These are phyloP conservation scores for Pteruthius melanotis DNA, from an alignment of 2,113 vertebrate genomes.

Conservation along the genomic window DNA sequence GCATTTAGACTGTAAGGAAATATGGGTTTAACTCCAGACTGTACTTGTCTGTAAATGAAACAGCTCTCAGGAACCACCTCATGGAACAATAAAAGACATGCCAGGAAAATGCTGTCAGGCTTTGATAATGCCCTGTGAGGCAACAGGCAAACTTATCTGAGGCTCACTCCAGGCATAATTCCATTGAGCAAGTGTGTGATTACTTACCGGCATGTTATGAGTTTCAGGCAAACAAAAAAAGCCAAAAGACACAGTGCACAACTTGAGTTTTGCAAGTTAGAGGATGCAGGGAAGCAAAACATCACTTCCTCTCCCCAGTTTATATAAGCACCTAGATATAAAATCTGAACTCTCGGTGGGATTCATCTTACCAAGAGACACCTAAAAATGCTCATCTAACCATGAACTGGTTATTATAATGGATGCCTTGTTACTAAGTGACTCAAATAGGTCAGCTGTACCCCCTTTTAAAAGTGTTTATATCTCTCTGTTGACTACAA, in stretches of 20 bases:
- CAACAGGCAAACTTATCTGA: not conserved
- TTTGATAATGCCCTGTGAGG: not conserved
- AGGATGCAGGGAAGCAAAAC: not conserved
- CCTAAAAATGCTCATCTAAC: not conserved
- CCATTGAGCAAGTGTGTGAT: not conserved
- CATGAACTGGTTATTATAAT: not conserved
- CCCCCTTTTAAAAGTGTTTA: not conserved
- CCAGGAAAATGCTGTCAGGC: not conserved
- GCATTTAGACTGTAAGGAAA: not conserved
- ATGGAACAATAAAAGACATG: not conserved
- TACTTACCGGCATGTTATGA: not conserved
- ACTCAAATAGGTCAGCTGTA: not conserved
- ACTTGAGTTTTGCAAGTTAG: not conserved
- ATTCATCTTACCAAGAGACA: conserved; percentile 10
- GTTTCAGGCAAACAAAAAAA: not conserved
- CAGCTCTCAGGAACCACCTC: not conserved
- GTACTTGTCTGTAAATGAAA: not conserved
- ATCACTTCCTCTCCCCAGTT: not conserved
- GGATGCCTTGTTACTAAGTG: not conserved
- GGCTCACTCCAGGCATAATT: not conserved
- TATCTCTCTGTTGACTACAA: not conserved
- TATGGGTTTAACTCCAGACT: not conserved
- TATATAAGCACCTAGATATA: not conserved
- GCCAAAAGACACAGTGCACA: not conserved
- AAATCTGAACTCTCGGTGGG: not conserved